phyloP scores from a whole-genome alignment of 2,113 vertebrate species.

The Macquaria australasica region DNA sequence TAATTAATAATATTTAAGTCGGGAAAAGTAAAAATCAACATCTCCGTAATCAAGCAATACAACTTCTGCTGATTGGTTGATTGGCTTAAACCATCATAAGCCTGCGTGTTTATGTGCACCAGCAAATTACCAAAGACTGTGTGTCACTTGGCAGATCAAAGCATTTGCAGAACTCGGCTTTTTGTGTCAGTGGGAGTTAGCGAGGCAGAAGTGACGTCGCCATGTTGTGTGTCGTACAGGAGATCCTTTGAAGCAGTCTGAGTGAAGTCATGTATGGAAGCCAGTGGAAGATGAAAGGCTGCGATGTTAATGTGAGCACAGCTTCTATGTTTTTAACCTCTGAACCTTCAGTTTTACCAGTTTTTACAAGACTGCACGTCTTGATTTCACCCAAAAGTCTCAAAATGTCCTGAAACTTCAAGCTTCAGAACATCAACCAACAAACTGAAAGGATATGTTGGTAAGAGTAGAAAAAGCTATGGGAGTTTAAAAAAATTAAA shows the following conservation, averaged over 20 bases:
- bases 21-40: neutral
- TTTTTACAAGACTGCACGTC: neutral
- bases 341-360: neutral
- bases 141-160: slow-evolving; percentile 26
- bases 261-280: neutral
- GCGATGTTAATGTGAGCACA: neutral
- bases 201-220: neutral
- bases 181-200: slow-evolving; percentile 38
- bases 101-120: neutral
- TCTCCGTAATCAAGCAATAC: neutral
- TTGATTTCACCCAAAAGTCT: neutral
- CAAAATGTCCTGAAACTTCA: neutral
- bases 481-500: no score
- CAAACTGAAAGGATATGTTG: neutral
- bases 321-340: neutral
- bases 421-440: neutral
- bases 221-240: neutral
- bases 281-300: neutral
- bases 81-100: neutral
- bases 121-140: neutral
- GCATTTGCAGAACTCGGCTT: neutral
- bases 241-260: neutral
- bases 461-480: neutral
- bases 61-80: slow-evolving; percentile 24
- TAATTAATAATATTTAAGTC: neutral